Evolutionary conservation across 1,140 invertebrate genomes (phyloP).

Genomic region (Drosophila tristis): DNA sequence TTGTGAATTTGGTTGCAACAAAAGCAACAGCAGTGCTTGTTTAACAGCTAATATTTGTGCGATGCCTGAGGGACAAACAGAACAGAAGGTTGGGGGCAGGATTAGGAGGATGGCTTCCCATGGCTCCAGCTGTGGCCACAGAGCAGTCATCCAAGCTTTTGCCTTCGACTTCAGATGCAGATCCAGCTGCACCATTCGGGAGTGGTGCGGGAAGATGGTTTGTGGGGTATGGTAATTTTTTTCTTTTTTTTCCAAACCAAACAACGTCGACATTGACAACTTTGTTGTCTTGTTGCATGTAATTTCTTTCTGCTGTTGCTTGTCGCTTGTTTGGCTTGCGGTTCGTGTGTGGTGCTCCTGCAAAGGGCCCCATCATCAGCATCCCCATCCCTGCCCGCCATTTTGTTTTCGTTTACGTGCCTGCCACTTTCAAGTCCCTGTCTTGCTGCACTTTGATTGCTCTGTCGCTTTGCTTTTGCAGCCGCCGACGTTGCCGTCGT

Average conservation of each 20-base stretch:
- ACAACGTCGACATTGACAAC: constrained; percentile 58
- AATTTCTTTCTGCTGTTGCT: constrained; percentile 66
- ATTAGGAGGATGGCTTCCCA: background rate
- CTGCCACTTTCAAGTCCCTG: constrained; percentile 52
- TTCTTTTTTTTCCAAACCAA: constrained; percentile 24
- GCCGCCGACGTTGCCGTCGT: background rate
- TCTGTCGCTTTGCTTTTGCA: constrained; percentile 9
- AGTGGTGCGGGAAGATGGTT: background rate
- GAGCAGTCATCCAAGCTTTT: constrained; percentile 41
- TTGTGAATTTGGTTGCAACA: constrained; percentile 47
- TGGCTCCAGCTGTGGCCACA: constrained; percentile 18
- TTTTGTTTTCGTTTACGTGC: constrained; percentile 50
- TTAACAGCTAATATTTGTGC: constrained; percentile 61
- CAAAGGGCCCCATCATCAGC: too few relatives aligned
- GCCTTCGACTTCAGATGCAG: constrained; percentile 5
- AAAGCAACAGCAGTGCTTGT: constrained; percentile 39
- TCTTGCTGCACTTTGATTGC: constrained; percentile 64
- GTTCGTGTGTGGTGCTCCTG: constrained; percentile 34
- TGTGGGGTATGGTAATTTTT: constrained; percentile 23
- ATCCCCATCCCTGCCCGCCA: background rate
- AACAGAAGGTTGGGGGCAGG: background rate
- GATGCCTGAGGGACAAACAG: background rate
- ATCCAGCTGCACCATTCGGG: background rate
- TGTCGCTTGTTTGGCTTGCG: constrained; percentile 67
- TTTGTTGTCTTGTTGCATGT: constrained; percentile 63